Base-by-base conservation (phyloP, 2,888 invertebrate genomes). In the Xanthia togata region DNA sequence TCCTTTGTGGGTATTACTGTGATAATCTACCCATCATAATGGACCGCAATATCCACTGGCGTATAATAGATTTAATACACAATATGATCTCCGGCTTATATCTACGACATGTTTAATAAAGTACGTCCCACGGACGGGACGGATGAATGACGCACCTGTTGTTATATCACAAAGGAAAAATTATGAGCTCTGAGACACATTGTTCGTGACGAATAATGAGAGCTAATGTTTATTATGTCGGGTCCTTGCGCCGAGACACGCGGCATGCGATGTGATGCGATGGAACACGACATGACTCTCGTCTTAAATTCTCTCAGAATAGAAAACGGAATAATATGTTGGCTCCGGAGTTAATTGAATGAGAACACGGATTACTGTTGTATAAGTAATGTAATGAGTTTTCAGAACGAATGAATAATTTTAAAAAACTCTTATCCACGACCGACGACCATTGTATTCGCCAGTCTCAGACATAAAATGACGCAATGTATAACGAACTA, bases 141-240 rank as follows among this genome's bases (percentile, higher is more conserved):
- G 60, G 59, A 72, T 69, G 50, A 84, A 78, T 69, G 87, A 78
- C 84, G 81, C 78, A 78, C 77, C 87, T 84, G 81, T 83, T 85
- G 76, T 81, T 62, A 60, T 68, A 76, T 70, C 74, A 85, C 87
- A 85, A 85, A 85, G 87, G 80, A 80, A 85, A 85, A 80, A 83
- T 80, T 76, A 83, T 83, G 74, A 84, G 73, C 77, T 70, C 84
- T 60, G 75, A 80, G 87, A 76, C 77, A 72, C 78, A 78, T 87
- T 85, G 84, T 87, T 69, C 78, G 68, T 59, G 53, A 62, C 69
- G 87, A 79, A 79, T 85, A 87, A 85, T 87, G 81, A 85, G 84
- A 64, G 78, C 80, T 84, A 85, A 85, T 87, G 85, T 81, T 79
- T 77, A 84, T 77, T 63, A 64, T 78, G 72, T 65, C 73, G 67